phyloP scores from a whole-genome alignment of 1,140 invertebrate species.

The Maniola jurtina region DNA sequence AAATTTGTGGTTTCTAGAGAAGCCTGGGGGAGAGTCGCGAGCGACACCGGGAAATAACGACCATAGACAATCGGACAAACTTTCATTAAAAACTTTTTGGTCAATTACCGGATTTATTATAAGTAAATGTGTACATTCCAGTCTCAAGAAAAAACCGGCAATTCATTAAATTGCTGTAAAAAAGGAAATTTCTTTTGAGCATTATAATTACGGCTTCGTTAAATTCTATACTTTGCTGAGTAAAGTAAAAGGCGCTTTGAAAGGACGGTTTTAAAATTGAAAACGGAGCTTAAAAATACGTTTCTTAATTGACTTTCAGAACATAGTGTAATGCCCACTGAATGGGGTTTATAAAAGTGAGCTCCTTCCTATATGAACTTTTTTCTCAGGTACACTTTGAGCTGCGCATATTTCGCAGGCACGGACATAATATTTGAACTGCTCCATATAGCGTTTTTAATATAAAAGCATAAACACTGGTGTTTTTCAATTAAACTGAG shows the following conservation, averaged over 20 bases:
- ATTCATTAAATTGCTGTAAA: slow-evolving; percentile 66
- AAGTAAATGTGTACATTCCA: slow-evolving; percentile 38
- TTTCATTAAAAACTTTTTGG: slow-evolving; percentile 32
- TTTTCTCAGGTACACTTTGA: slow-evolving; percentile 13
- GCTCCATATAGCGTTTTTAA: not conserved
- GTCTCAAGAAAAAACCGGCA: slow-evolving; percentile 56
- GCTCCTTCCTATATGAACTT: slow-evolving; percentile 23
- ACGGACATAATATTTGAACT: not conserved
- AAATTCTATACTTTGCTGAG: slow-evolving; percentile 68
- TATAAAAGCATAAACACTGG: not conserved
- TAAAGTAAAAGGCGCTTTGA: slow-evolving; percentile 64
- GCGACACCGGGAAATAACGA: slow-evolving; percentile 1
- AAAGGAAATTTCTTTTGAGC: slow-evolving; percentile 63
- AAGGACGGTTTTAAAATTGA: slow-evolving; percentile 63
- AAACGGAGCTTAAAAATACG: slow-evolving; percentile 58
- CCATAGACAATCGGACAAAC: slow-evolving; percentile 17
- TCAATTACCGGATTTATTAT: slow-evolving; percentile 39
- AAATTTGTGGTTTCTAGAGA: not conserved
- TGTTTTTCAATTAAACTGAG: not conserved
- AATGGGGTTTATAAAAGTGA: slow-evolving; percentile 39
- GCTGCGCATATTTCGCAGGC: not conserved
- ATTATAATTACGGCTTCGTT: slow-evolving; percentile 73
- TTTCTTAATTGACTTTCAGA: slow-evolving; percentile 59
- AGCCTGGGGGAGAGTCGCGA: not conserved
- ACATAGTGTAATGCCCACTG: slow-evolving; percentile 47